Conservation (phyloP, 2,113 vertebrate species). For the Ariopsis seemanni region DNA sequence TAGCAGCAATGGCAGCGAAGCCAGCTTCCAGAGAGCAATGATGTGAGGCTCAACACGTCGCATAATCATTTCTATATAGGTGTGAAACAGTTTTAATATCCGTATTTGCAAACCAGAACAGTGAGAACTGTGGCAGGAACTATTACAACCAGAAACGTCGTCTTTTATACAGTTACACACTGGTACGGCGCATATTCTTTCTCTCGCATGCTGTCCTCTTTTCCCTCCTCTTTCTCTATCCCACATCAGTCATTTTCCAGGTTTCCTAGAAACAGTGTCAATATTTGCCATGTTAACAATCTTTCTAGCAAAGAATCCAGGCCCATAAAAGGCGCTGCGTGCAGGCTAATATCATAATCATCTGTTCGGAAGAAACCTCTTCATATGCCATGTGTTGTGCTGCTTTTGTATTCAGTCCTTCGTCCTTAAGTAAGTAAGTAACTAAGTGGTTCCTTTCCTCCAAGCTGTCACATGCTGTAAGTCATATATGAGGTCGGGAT, state of each 20-base stretch:
- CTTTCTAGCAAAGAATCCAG: constrained; percentile 38
- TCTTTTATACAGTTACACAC: not conserved
- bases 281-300: constrained; percentile 57
- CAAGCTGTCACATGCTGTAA: not conserved
- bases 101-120: not conserved
- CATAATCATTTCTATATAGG: not conserved
- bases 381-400: constrained; percentile 7
- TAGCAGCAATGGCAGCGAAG: not conserved
- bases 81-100: too few species aligned
- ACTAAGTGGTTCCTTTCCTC: not conserved
- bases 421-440: not conserved
- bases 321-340: constrained; percentile 47
- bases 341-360: constrained; percentile 38
- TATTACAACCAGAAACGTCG: not conserved
- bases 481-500: not conserved
- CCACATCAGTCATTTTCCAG: constrained; percentile 37
- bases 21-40: not conserved
- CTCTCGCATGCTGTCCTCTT: not conserved
- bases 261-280: constrained; percentile 58
- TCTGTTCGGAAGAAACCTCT: constrained; percentile 12
- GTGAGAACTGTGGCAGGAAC: not conserved
- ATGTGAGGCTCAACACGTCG: not conserved
- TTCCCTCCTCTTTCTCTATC: not conserved
- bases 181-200: not conserved
- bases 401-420: not conserved